Percentiles rank a stretch among this genome's conserved stretches.
Conservation (phyloP, 2,888 invertebrate species). For the Cryptus armator region DNA sequence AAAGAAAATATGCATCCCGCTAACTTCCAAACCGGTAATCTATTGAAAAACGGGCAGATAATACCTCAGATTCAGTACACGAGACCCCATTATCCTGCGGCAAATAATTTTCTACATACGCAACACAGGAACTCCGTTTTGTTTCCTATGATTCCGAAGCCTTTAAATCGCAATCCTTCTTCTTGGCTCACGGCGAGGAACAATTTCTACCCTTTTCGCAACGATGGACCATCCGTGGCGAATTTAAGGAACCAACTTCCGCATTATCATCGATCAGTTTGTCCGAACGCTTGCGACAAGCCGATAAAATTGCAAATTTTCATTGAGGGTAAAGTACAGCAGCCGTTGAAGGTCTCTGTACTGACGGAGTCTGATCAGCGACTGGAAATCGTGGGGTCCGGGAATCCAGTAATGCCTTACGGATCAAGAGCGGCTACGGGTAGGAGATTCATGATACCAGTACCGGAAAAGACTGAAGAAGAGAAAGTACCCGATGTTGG, state of each 20-base stretch:
- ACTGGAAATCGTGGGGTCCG: slow-evolving; percentile 35
- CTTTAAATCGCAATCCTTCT: not conserved
- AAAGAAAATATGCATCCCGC: not conserved
- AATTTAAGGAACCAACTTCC: not conserved
- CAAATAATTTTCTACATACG: not conserved
- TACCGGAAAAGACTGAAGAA: not conserved
- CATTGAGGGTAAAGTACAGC: slow-evolving; percentile 55
- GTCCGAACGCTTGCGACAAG: slow-evolving; percentile 56
- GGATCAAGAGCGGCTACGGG: not conserved
- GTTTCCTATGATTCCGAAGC: not conserved
- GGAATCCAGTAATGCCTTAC: not conserved
- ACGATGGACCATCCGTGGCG: not conserved
- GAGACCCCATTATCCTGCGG: not conserved
- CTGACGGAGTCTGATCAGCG: slow-evolving; percentile 30
- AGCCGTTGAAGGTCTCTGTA: slow-evolving; percentile 48
- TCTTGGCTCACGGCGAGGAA: not conserved
- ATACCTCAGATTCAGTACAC: no score
- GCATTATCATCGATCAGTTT: slow-evolving; percentile 11
- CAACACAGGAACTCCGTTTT: not conserved
- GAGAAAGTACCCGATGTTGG: slow-evolving; percentile 5
- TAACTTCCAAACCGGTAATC: not conserved
- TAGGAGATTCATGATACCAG: not conserved
- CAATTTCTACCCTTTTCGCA: not conserved
- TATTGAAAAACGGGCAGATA: not conserved
- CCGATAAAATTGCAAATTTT: slow-evolving; percentile 65